Percentiles rank a stretch among this genome's conserved stretches.
phyloP scores from a whole-genome alignment of 2,113 vertebrate genomes.

The Ptilorrhoa leucosticta region DNA sequence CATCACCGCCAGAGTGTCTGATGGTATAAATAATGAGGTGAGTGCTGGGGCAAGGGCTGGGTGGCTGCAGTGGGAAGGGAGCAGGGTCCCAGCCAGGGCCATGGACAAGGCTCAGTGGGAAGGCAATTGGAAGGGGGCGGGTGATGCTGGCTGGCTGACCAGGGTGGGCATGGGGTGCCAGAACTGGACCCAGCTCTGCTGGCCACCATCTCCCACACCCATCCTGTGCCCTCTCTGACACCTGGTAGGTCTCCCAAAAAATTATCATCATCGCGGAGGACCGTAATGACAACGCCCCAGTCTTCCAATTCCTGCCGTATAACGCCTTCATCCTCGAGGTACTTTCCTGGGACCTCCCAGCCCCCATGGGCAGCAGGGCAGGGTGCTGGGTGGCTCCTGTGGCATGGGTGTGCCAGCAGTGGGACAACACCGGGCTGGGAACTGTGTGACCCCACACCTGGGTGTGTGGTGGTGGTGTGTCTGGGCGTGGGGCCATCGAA shows the following conservation, averaged over 20 bases:
- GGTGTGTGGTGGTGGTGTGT: fast-evolving
- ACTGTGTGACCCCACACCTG: fast-evolving
- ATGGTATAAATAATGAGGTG: background rate
- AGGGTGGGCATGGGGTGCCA: fast-evolving
- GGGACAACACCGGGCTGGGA: background rate
- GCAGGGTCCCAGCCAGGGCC: background rate
- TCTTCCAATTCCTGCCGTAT: background rate
- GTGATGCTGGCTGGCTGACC: background rate
- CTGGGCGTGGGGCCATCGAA: fast-evolving
- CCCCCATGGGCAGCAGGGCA: fast-evolving
- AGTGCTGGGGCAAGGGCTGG: background rate
- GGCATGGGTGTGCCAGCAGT: background rate
- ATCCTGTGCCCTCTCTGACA: background rate
- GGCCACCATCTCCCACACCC: background rate
- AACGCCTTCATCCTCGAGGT: background rate
- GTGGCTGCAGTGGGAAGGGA: background rate
- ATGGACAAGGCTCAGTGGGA: background rate
- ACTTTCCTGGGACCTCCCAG: background rate
- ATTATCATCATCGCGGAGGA: conserved; percentile 26
- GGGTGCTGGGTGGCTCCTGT: background rate
- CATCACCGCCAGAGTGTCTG: fast-evolving
- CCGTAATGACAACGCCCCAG: conserved; percentile 7
- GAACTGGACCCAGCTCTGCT: background rate
- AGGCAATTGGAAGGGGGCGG: background rate
- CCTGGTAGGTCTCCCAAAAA: background rate